phyloP scores from a whole-genome alignment of 2,113 vertebrate genomes.

The Ctenomys sociabilis region DNA sequence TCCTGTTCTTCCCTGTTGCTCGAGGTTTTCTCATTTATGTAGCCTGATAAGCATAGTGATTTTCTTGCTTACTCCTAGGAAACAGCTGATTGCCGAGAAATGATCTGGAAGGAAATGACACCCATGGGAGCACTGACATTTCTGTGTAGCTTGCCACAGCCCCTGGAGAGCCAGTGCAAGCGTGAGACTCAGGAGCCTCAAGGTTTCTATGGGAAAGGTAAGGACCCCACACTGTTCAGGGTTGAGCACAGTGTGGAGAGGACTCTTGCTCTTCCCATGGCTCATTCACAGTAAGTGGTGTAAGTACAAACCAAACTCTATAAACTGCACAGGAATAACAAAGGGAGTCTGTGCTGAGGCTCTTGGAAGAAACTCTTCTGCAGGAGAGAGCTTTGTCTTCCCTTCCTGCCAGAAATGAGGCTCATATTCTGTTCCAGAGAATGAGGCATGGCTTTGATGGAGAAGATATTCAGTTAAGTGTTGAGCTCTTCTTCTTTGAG shows the following conservation, averaged over 20 bases:
- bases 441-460: neutral
- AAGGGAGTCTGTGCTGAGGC: neutral
- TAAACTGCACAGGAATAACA: neutral
- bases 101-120: slow-evolving; percentile 44
- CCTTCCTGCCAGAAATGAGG: neutral
- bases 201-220: slow-evolving; percentile 30
- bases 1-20: neutral
- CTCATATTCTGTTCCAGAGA: neutral
- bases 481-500: neutral
- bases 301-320: neutral
- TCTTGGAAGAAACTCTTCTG: neutral
- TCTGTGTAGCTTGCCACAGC: neutral
- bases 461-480: neutral
- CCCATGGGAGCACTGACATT: neutral
- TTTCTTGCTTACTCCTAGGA: slow-evolving; percentile 70
- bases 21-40: neutral
- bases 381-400: neutral
- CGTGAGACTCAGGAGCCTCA: slow-evolving; percentile 35
- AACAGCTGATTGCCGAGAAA: slow-evolving; percentile 47
- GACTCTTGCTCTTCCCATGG: neutral
- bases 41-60: slow-evolving; percentile 49
- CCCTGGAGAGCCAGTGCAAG: neutral
- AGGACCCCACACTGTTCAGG: neutral
- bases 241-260: neutral
- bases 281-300: neutral